Evolutionary conservation across 2,888 invertebrate genomes (phyloP).

Genomic region (Tipula confusa): DNA sequence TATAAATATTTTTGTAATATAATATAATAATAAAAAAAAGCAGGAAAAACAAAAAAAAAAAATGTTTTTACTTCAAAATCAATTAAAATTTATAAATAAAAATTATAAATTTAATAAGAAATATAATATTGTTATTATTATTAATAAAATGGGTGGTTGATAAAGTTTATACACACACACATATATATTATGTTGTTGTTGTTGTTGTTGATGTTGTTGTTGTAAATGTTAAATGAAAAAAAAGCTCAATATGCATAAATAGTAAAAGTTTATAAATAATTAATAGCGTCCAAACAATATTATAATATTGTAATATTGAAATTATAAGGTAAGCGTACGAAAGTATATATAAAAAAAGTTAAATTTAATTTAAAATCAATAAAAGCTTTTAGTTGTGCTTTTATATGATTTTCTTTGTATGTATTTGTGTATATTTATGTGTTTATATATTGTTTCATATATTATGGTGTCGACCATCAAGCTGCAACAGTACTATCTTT

Average conservation of each 20-base stretch:
- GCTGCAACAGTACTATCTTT: background rate
- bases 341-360: no score
- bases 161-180: background rate
- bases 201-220: no score
- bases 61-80: background rate
- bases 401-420: background rate
- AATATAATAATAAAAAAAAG: no score
- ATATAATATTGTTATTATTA: background rate
- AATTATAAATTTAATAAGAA: background rate
- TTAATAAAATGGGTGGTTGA: conserved; percentile 25
- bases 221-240: background rate
- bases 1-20: no score
- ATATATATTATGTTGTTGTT: background rate
- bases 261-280: background rate
- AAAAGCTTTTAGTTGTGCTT: background rate
- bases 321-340: background rate
- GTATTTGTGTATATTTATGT: background rate
- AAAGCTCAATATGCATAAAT: background rate
- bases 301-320: background rate
- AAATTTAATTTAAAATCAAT: conserved; percentile 1
- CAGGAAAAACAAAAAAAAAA: no score
- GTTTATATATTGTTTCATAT: no score
- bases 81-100: conserved; percentile 16
- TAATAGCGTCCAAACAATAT: background rate
- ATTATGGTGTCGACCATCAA: background rate